Evolutionary conservation across 2,888 invertebrate species (phyloP).

Genomic region (Hedychridium roseum): DNA sequence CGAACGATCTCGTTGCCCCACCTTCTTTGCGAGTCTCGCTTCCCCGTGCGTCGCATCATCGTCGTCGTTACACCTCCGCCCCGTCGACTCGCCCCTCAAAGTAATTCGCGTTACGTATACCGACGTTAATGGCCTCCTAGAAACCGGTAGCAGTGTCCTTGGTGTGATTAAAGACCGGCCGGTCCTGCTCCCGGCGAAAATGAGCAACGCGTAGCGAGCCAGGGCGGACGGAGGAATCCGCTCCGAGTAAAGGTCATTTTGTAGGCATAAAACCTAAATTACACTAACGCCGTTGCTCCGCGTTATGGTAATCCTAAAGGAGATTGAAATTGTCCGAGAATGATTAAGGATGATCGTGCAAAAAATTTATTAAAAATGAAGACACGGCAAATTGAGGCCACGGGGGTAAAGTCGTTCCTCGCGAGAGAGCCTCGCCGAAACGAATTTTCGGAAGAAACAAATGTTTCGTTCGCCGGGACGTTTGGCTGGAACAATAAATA

Average conservation of each 20-base stretch:
- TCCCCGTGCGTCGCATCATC: conserved; percentile 10
- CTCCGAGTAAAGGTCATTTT: neutral
- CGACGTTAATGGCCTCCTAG: conserved; percentile 4
- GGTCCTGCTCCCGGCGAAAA: neutral
- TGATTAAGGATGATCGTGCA: no score
- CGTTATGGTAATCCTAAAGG: no score
- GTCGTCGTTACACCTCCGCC: conserved; percentile 2
- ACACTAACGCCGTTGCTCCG: no score
- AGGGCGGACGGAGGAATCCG: neutral
- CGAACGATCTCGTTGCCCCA: conserved; percentile 21
- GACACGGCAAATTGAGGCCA: no score
- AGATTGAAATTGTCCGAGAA: no score
- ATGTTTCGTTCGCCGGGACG: no score
- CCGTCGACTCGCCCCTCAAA: conserved; percentile 1
- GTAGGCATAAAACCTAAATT: no score
- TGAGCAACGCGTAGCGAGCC: conserved; percentile 1
- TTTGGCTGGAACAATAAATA: no score
- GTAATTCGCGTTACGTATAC: conserved; percentile 1
- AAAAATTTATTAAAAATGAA: no score
- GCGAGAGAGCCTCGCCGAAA: no score
- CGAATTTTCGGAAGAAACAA: no score
- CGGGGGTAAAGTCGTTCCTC: no score
- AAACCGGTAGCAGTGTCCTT: conserved; percentile 7
- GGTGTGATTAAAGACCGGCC: conserved; percentile 11
- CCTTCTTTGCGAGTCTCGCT: conserved; percentile 13